Conservation (phyloP, 37 sponge, comb jelly and placozoan genomes). For the Aplysina aerophoba region DNA sequence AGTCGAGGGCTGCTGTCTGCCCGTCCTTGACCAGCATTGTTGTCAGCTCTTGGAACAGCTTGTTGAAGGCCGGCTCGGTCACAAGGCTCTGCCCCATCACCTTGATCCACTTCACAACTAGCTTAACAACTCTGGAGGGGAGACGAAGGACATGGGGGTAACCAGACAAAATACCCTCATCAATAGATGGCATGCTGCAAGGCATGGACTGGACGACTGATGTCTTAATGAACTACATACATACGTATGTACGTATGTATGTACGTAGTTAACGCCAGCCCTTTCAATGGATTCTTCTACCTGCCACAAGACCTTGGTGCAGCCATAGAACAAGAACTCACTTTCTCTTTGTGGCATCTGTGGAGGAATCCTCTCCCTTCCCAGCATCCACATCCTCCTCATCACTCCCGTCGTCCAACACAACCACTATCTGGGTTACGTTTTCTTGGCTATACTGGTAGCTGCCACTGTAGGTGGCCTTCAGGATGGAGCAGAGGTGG, state of each 20-base stretch:
- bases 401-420: background rate
- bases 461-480: slow-evolving; percentile 41
- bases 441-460: background rate
- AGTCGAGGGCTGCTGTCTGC: slow-evolving; percentile 22
- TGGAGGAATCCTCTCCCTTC: background rate
- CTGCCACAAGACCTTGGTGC: too few relatives aligned
- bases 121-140: slow-evolving; percentile 48
- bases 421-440: background rate
- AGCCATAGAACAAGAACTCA: background rate
- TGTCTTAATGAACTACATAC: too few relatives aligned
- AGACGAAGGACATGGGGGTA: background rate
- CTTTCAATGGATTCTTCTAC: too few relatives aligned
- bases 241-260: too few relatives aligned
- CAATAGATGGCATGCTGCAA: background rate
- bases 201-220: background rate
- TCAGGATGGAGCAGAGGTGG: slow-evolving; percentile 61
- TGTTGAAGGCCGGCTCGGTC: slow-evolving; percentile 54
- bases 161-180: too few relatives aligned
- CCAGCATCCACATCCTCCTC: background rate
- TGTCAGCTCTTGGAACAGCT: slow-evolving; percentile 52
- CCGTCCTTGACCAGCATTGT: slow-evolving; percentile 47
- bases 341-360: slow-evolving; percentile 29
- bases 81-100: slow-evolving; percentile 55
- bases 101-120: slow-evolving; percentile 57
- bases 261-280: too few relatives aligned